Base-by-base conservation (phyloP, 2,888 invertebrate species). In the Eucera pruinosa region DNA sequence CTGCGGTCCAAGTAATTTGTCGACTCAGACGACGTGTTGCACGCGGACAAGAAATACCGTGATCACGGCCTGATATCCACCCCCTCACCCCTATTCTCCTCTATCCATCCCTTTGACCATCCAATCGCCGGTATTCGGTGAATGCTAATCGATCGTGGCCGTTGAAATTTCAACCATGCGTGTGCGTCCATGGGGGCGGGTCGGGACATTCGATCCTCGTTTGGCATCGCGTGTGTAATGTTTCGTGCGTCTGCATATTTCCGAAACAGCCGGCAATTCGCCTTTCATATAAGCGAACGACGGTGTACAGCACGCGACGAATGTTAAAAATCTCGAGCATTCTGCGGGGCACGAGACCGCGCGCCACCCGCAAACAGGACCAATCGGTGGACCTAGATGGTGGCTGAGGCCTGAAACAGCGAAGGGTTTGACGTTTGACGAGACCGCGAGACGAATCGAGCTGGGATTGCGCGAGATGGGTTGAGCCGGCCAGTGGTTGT, bases 261-360 rank as follows among this genome's bases (percentile, higher is more conserved):
- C 80, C 74, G 68, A 64, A 66, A 62, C 55, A 67, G 45, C 13
- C 67, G 61, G 48, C 20, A 55, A 72, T 69, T 66, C 76, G 58
- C 48, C 60, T 70, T 78, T 67, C 69, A 45, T 55, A 69, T 64
- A 54, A 18, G 55, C 48, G 48, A 25, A 47, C 43, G 50, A 39
- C 43, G 33, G 43, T 20, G 33, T 23, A 23, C 13, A 11, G 65
- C 83, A 83, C 83, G 83, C 84, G 77, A 84, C 75, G 71, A 80
- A 85, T 61, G 82, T 73, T 80, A 76, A 85, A 85, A 80, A 84
- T 50, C 74, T 66, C 48, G 61, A 75, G 41, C 55, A 25, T 70
- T 58, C 66, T 45, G 43, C 74, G 62, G 33, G 20, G 23, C 80
- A 74, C 80, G 83, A 77, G 77, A 80, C 33, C 54, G 13, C 13